Base-by-base conservation (phyloP, 2,888 invertebrate genomes). In the Baronia brevicornis region DNA sequence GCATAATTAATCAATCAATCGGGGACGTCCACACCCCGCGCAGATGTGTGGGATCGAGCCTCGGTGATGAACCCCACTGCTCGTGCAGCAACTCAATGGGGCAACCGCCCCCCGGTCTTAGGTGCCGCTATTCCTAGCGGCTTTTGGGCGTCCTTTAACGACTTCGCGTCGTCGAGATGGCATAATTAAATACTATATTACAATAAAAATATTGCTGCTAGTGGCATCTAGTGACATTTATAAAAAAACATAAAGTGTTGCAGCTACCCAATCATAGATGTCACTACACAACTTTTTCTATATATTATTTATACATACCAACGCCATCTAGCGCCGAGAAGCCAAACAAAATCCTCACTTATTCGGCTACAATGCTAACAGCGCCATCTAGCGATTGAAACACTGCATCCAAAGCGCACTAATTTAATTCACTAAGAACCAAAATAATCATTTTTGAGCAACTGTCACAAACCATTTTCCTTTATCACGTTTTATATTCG, bases 391-490 rank as follows among this genome's bases (percentile, higher is more conserved):
- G 59, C 42, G 53, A 54, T 18, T 12, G 52, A 46, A 71, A 58
- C 84, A 82, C 84, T 82, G 82, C 82, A 84, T 84, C 82, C 82
- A 79, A 73, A 61, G 55, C 54, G 56, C 72, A 75, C 72, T 52
- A 60, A 57, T 54, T 51, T 11, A 47, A 56, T 56, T 55, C 65
- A 71, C 64, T 12, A 6, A 35, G 31, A 38, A 15, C n/a, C 12
- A 14, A 19, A 17, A 25, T 15, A 13, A 14, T 25, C 17, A 26
- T 12, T 12, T 29, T 17, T 11, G 3, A 25, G 5, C 8, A 22
- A 22, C 22, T 30, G 15, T 23, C 36, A 43, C 43, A 44, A 36
- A 29, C 28, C n/a, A n/a, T 37, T 24, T 36, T 37, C 26, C 32
- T 28, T 29, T 30, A 31, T 34, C 67, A 73, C 65, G 60, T 68